A percentile compares a stretch with the other conserved stretches of the same genome.
Conservation (phyloP, 2,113 vertebrate genomes). For the Chaetodon trifascialis region DNA sequence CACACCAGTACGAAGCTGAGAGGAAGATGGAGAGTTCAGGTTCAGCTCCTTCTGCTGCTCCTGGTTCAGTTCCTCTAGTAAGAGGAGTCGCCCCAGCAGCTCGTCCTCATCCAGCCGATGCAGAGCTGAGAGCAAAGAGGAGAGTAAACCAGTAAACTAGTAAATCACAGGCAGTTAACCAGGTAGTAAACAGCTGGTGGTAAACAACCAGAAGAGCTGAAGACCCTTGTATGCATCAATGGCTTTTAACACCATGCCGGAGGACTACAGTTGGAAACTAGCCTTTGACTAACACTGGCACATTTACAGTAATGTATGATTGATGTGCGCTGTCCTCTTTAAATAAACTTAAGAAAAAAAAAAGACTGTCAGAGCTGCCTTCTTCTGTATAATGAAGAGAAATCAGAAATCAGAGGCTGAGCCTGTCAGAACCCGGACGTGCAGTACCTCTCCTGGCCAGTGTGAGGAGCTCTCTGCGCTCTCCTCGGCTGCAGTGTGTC, state of each 20-base stretch:
- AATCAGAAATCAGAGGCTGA: neutral
- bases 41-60: slow-evolving; percentile 57
- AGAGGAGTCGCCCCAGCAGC: slow-evolving; percentile 73
- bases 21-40: slow-evolving; percentile 59
- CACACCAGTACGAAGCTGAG: slow-evolving; percentile 74
- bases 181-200: too few relatives aligned
- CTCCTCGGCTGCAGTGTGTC: slow-evolving; percentile 83
- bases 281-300: too few relatives aligned
- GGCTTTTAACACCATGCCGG: too few relatives aligned
- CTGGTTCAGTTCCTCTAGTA: slow-evolving; percentile 72
- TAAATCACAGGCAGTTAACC: too few relatives aligned
- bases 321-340: too few relatives aligned
- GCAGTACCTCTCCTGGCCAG: slow-evolving; percentile 78
- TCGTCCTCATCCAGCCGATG: slow-evolving; percentile 58
- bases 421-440: neutral
- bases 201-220: neutral
- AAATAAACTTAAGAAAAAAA: too few relatives aligned
- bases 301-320: too few relatives aligned
- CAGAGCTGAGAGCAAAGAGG: slow-evolving; percentile 64
- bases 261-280: too few relatives aligned
- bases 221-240: too few relatives aligned
- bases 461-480: slow-evolving; percentile 77
- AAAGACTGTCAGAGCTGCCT: too few relatives aligned
- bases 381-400: too few relatives aligned
- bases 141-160: neutral